Percentiles rank a stretch among this genome's conserved stretches.
phyloP scores from a whole-genome alignment of 2,797 vertebrate species.

The Agapornis canus region DNA sequence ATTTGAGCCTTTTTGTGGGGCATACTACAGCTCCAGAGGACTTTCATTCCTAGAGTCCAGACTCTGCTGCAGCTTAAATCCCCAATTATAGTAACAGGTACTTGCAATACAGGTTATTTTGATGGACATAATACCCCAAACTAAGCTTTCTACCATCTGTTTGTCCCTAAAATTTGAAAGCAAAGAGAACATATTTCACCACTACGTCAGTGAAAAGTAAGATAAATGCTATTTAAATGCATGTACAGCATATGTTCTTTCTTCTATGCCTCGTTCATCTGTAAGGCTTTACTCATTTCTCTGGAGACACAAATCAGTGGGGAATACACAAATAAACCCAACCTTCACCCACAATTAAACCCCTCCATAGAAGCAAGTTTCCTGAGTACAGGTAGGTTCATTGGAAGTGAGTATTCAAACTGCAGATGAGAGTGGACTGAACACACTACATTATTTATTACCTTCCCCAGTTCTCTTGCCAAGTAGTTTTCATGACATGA shows the following conservation, averaged over 20 bases:
- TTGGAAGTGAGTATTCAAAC: not conserved
- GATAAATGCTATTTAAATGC: conserved; percentile 76
- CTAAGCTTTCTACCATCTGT: conserved; percentile 78
- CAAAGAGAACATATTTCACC: conserved; percentile 76
- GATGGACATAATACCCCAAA: conserved; percentile 78
- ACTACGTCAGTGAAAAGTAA: conserved; percentile 71
- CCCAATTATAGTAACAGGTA: conserved; percentile 70
- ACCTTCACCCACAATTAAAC: not conserved
- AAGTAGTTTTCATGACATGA: fast-evolving
- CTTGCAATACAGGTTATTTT: conserved; percentile 71
- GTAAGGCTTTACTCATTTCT: conserved; percentile 41
- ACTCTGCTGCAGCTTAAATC: conserved; percentile 47
- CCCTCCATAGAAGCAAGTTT: not conserved
- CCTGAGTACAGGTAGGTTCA: not conserved
- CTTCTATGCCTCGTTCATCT: conserved; percentile 45
- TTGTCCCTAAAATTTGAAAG: conserved; percentile 74
- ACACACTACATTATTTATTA: not conserved
- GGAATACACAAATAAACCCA: not conserved
- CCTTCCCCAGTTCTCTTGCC: not conserved
- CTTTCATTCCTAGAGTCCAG: conserved; percentile 44
- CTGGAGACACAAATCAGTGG: not conserved
- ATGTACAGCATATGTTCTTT: conserved; percentile 74
- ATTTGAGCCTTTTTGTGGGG: not conserved
- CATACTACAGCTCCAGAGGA: not conserved
- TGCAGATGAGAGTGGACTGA: not conserved